Percentiles rank a stretch among this genome's conserved stretches.
Evolutionary conservation across 2,797 vertebrate species (phyloP).

Genomic region (Zalophus californianus): DNA sequence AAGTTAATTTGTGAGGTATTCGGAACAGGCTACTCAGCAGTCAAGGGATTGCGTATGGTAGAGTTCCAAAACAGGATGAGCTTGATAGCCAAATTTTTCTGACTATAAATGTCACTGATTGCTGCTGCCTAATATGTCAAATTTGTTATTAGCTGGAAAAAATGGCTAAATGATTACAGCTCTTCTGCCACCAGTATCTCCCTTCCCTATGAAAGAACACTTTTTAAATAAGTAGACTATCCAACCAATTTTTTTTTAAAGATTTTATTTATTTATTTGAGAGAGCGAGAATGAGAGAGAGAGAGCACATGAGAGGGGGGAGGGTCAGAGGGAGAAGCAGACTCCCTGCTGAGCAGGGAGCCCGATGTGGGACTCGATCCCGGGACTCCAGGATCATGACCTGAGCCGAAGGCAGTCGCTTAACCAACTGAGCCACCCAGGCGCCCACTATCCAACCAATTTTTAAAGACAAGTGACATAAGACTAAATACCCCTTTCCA

Average conservation of each 20-base stretch:
- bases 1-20: not conserved
- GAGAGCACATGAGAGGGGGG: no score
- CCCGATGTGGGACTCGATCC: no score
- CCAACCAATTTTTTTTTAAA: constrained; percentile 15
- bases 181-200: not conserved
- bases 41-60: not conserved
- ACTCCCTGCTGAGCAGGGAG: no score
- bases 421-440: no score
- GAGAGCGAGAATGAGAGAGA: no score
- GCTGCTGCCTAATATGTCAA: not conserved
- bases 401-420: no score
- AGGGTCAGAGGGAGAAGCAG: no score
- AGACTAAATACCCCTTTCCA: not conserved
- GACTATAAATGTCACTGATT: not conserved
- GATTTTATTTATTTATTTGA: no score
- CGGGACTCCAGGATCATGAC: no score
- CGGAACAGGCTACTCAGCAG: not conserved
- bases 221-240: not conserved
- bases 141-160: not conserved
- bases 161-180: not conserved
- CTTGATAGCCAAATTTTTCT: constrained; percentile 18
- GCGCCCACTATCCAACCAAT: not conserved
- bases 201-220: not conserved
- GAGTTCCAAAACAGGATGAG: constrained; percentile 7
- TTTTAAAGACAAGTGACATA: constrained; percentile 27